Evolutionary conservation across 2,113 vertebrate genomes (phyloP).

Genomic region (Salvelinus namaycush): DNA sequence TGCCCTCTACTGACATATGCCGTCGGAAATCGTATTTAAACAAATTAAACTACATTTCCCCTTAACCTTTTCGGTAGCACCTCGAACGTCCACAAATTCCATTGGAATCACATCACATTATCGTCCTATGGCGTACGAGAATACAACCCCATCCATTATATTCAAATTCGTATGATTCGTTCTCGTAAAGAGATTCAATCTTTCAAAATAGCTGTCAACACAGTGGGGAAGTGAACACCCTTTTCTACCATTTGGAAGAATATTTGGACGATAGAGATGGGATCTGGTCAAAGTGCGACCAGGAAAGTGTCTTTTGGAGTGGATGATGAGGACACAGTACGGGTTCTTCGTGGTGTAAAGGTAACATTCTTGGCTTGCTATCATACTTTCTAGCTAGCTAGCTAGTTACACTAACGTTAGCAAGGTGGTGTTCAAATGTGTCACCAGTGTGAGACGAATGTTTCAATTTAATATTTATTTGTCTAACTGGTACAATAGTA

Average conservation of each 20-base stretch:
- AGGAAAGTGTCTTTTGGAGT: too few species aligned
- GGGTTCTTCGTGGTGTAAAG: too few species aligned
- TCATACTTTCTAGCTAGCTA: too few species aligned
- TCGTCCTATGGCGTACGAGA: slow-evolving; percentile 20
- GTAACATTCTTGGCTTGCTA: too few species aligned
- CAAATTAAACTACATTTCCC: slow-evolving; percentile 23
- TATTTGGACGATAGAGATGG: slow-evolving; percentile 69
- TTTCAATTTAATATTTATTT: too few species aligned
- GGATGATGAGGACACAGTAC: too few species aligned
- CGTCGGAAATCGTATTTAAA: not conserved
- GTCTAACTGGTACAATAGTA: too few species aligned
- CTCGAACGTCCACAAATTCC: not conserved
- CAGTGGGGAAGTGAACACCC: not conserved
- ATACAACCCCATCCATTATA: not conserved
- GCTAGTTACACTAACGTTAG: too few species aligned
- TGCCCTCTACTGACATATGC: not conserved
- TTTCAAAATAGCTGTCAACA: slow-evolving; percentile 44
- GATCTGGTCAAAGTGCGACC: too few species aligned
- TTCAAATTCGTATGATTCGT: too few species aligned
- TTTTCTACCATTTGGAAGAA: not conserved
- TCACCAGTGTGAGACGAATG: too few species aligned
- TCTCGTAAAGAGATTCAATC: slow-evolving; percentile 17
- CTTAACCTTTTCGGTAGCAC: not conserved
- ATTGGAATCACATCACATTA: slow-evolving; percentile 17
- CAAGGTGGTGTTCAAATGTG: too few species aligned